Evolutionary conservation across 2,888 invertebrate genomes (phyloP).

Genomic region (Schizaphis graminum): DNA sequence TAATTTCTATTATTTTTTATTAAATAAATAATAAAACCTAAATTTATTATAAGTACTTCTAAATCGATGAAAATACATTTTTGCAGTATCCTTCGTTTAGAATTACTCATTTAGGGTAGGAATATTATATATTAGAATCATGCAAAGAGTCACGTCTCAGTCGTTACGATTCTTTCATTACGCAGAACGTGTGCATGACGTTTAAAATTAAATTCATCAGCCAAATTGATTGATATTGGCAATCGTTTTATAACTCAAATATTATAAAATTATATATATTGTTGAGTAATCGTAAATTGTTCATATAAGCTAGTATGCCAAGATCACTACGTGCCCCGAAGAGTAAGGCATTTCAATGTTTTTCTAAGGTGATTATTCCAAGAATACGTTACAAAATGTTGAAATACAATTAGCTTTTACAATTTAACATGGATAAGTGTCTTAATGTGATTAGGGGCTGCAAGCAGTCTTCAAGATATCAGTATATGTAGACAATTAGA

Average conservation of each 20-base stretch:
- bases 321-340: neutral
- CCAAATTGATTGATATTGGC: neutral
- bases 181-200: neutral
- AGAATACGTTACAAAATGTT: neutral
- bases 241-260: neutral
- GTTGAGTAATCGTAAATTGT: neutral
- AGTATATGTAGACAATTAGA: neutral
- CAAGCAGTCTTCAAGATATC: neutral
- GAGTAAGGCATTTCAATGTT: neutral
- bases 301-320: neutral
- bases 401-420: neutral
- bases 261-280: neutral
- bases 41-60: neutral
- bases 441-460: neutral
- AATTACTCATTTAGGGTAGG: neutral
- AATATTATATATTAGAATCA: neutral
- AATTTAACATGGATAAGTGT: neutral
- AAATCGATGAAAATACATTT: neutral
- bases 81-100: neutral
- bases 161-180: neutral
- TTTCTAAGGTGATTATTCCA: neutral
- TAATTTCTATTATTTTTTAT: neutral
- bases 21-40: neutral
- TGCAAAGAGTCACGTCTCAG: neutral
- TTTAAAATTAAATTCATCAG: neutral